These are phyloP conservation scores for Molothrus ater DNA, from an alignment of 2,797 vertebrate species.

Conservation along the genomic window DNA sequence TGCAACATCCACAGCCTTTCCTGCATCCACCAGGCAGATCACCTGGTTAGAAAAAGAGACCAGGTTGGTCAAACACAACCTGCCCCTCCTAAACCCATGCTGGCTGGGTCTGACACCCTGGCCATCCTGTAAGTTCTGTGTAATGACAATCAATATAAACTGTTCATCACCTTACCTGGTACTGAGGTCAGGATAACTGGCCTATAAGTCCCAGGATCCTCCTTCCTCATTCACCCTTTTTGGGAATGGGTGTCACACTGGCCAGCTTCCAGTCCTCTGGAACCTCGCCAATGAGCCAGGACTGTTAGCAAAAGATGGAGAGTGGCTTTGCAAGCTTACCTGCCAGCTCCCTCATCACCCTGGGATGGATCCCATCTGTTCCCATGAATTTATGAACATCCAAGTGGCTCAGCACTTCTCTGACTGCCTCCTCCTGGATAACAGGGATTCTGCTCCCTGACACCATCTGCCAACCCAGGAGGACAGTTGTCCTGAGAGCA, in stretches of 20 bases:
- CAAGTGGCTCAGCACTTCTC: not conserved
- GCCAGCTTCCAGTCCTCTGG: not conserved
- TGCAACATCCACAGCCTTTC: no score
- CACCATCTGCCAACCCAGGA: not conserved
- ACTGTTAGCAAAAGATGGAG: not conserved
- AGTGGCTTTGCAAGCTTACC: not conserved
- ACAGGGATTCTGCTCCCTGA: not conserved
- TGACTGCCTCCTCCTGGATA: not conserved
- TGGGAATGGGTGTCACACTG: not conserved
- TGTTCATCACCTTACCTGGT: not conserved
- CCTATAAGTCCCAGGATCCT: not conserved
- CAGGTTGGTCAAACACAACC: no score
- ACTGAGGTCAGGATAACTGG: not conserved
- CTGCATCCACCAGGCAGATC: not conserved
- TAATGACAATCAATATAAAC: not conserved
- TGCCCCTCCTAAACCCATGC: no score
- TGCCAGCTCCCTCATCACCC: not conserved
- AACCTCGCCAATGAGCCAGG: not conserved
- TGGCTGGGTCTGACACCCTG: not conserved
- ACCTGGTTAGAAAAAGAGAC: not conserved
- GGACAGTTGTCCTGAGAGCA: not conserved
- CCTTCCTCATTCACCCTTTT: not conserved
- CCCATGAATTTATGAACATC: not conserved
- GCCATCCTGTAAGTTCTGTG: no score
- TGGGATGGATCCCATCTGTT: not conserved